Percentiles rank a stretch among this genome's conserved stretches.
Conservation (phyloP, 2,797 vertebrate genomes). For the Hylomyscus alleni region DNA sequence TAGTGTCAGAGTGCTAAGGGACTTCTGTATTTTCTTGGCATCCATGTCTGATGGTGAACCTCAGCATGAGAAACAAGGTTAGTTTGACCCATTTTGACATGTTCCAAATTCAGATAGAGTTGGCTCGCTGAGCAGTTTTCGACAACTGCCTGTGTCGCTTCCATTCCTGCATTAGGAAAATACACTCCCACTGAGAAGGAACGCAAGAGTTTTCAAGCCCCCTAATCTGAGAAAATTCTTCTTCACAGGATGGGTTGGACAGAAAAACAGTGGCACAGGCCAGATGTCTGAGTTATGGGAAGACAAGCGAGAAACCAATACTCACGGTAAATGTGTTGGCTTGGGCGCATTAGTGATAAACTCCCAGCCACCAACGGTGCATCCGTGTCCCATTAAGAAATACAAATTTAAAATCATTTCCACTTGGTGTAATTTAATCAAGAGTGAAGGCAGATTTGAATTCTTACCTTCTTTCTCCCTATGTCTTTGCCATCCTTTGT, state of each 20-base stretch:
- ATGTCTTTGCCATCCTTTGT: neutral
- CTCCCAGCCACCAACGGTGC: too few species aligned
- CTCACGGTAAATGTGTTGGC: neutral
- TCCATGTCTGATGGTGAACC: neutral
- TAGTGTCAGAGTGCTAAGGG: neutral
- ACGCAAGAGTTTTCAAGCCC: conserved; percentile 2
- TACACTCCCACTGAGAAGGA: neutral
- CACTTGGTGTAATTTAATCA: neutral
- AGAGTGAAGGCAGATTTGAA: neutral
- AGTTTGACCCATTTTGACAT: neutral
- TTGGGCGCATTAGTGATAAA: neutral
- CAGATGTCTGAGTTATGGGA: neutral
- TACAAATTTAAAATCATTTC: neutral
- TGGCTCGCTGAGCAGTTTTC: neutral
- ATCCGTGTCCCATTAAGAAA: neutral
- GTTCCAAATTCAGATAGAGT: conserved; percentile 42
- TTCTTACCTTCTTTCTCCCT: neutral
- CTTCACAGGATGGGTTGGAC: neutral
- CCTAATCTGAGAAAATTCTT: neutral
- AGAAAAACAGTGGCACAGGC: neutral
- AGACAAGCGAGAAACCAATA: neutral
- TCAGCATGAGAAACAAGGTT: conserved; percentile 5
- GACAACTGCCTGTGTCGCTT: neutral
- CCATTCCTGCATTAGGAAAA: conserved; percentile 16
- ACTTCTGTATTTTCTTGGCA: neutral